These are phyloP conservation scores for Urocitellus parryii DNA, from an alignment of 2,113 vertebrate species.

Conservation along the genomic window DNA sequence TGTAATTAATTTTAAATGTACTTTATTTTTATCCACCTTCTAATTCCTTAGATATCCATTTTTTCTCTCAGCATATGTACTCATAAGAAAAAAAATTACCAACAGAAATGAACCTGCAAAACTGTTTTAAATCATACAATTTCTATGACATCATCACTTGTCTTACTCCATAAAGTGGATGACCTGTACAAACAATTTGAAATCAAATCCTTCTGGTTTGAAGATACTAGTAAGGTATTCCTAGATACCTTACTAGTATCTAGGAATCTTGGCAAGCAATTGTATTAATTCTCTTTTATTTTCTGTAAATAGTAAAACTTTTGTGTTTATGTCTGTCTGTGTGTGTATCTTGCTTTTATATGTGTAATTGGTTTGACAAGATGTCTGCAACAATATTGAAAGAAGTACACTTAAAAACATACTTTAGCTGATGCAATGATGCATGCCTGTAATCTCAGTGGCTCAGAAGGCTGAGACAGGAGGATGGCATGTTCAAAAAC, in stretches of 20 bases:
- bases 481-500: too few relatives aligned
- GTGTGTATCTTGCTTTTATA: background rate
- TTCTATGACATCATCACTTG: background rate
- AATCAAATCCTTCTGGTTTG: background rate
- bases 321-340: background rate
- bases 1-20: background rate
- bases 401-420: background rate
- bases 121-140: background rate
- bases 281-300: background rate
- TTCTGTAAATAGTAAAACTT: background rate
- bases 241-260: background rate
- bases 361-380: background rate
- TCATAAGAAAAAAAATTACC: background rate
- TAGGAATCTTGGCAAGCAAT: background rate
- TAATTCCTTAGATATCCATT: background rate
- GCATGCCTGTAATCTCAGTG: too few relatives aligned
- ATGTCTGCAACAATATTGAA: background rate
- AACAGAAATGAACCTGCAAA: background rate
- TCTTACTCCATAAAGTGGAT: background rate
- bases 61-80: background rate
- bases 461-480: too few relatives aligned
- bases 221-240: background rate
- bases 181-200: background rate
- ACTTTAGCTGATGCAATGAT: background rate
- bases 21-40: background rate